phyloP scores from a whole-genome alignment of 2,113 vertebrate species.

The Cervus canadensis region DNA sequence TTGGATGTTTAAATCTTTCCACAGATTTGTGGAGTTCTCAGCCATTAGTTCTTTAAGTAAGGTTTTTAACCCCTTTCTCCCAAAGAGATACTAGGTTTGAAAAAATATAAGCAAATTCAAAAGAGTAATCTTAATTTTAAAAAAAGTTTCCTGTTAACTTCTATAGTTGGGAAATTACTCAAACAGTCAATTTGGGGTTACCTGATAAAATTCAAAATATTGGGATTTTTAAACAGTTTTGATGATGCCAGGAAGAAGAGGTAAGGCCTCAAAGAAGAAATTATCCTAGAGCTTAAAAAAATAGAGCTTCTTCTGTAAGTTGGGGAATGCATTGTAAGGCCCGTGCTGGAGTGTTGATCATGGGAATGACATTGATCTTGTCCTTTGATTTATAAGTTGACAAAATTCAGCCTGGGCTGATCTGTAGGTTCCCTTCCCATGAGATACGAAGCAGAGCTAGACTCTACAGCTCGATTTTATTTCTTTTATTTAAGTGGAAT shows the following conservation, averaged over 20 bases:
- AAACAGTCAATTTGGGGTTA: neutral
- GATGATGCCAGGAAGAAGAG: no score
- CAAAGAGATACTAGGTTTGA: neutral
- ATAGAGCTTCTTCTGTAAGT: neutral
- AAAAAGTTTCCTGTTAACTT: neutral
- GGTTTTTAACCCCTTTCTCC: neutral
- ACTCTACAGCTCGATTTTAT: neutral
- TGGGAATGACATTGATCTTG: neutral
- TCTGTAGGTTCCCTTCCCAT: neutral
- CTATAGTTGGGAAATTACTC: neutral
- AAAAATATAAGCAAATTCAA: neutral
- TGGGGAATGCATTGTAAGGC: no score
- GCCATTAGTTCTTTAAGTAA: neutral
- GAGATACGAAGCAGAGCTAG: neutral
- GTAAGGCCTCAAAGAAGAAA: neutral
- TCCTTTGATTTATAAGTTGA: neutral
- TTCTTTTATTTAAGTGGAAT: neutral
- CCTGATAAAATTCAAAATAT: neutral
- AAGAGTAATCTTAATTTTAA: neutral
- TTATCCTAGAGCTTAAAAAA: neutral
- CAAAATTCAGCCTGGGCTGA: neutral
- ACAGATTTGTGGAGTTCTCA: neutral
- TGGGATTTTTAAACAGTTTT: neutral
- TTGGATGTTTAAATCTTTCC: neutral
- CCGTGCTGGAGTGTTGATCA: neutral